A percentile compares a stretch with the other conserved stretches of the same genome.
Evolutionary conservation across 2,797 vertebrate genomes (phyloP).

Genomic region (Cossypha niveicapilla): DNA sequence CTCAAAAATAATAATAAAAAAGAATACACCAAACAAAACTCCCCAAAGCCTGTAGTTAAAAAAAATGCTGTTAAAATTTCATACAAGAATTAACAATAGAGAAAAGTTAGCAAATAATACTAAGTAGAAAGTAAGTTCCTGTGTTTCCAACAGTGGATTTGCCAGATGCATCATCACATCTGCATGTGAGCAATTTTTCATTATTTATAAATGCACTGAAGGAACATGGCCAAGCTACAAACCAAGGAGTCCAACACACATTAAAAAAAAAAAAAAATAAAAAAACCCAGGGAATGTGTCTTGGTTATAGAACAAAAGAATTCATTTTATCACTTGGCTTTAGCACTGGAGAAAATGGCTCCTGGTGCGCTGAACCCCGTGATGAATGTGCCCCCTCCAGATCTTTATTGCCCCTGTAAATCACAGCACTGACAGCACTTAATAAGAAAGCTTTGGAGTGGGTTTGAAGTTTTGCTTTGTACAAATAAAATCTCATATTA

Average conservation of each 20-base stretch:
- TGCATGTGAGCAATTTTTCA: constrained; percentile 63
- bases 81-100: constrained; percentile 4
- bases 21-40: background rate
- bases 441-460: constrained; percentile 84
- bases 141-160: constrained; percentile 3
- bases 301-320: constrained; percentile 82
- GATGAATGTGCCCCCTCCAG: constrained; percentile 83
- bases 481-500: constrained; percentile 82
- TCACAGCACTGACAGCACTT: constrained; percentile 82
- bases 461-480: constrained; percentile 84
- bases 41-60: background rate
- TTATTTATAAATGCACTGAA: constrained; percentile 24
- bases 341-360: constrained; percentile 79
- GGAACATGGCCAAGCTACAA: constrained; percentile 52
- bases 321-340: constrained; percentile 81
- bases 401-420: constrained; percentile 86
- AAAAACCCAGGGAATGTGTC: constrained; percentile 60
- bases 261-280: background rate
- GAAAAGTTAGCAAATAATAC: background rate
- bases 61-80: background rate
- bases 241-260: constrained; percentile 52
- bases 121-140: background rate
- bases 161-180: constrained; percentile 54
- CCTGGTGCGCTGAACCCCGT: constrained; percentile 79
- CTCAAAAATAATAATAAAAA: background rate